Evolutionary conservation across 2,113 vertebrate species (phyloP), one percentile per base, ranked within the genome.

Genomic region (Gopherus evgoodei): DNA sequence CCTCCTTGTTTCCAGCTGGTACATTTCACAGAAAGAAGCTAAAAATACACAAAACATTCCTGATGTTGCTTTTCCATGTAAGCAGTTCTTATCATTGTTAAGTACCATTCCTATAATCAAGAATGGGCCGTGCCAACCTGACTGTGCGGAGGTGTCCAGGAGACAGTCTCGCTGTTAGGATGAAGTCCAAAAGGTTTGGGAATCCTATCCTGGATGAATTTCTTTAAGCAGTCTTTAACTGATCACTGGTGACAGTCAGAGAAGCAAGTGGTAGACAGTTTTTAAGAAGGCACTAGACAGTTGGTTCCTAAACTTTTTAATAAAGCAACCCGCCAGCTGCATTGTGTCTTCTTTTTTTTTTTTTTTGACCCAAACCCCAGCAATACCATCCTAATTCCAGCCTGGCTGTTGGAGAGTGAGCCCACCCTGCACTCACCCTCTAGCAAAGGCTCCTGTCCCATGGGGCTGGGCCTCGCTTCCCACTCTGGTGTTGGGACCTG

Each of bases 1-100:
- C 31, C 9, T 93, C 72, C 84, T 94, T 78, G 81, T 87, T 13
- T 94, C 81, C 93, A 95, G 50, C 90, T 96, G 54, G 94, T 95
- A 84, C 90, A 75, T 95, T 19, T 22, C 69, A 91, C 38, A 91
- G 86, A 89, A 94, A 78, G 93, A 59, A 65, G 86, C 35, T 44
- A 50, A 87, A 76, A 16, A 27, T 31, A 49, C 91, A 94, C 84
- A 91, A 81, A 0, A 0, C 84, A 11, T 83, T 88, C 49, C 25
- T 49, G 29, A 44, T 93, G 44, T 0, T 0, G 80, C 29, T 90
- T 95, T 84, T 53, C 16, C 5, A 57, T 82, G 72, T 69, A 92
- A 89, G 69, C 69, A 52, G 47, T 84, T 86, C 13, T 59, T 75
- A 25, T 90, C 84, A 19, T 84, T 21, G 76, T 86, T 90, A 57